Evolutionary conservation across 64 coral and sea anemone species (phyloP).

Genomic region (Montipora sp.): DNA sequence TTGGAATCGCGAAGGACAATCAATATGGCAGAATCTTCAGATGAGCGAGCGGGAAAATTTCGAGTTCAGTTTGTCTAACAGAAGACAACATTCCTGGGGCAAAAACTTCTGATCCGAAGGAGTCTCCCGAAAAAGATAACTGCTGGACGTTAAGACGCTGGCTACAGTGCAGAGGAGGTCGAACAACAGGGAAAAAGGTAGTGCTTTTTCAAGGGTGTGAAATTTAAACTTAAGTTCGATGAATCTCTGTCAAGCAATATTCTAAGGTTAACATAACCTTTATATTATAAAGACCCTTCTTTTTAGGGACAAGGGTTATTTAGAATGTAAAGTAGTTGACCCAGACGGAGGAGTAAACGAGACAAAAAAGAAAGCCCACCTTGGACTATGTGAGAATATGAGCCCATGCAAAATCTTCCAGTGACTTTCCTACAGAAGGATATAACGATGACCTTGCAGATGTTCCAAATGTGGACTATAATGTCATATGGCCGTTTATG

Average conservation of each 20-base stretch:
- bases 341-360: no score
- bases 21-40: background rate
- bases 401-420: no score
- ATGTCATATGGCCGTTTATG: slow-evolving; percentile 54
- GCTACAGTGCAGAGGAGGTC: slow-evolving; percentile 37
- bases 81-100: background rate
- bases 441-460: slow-evolving; percentile 47
- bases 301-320: no score
- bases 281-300: no score
- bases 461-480: slow-evolving; percentile 49
- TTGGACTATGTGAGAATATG: no score
- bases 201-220: slow-evolving; percentile 12
- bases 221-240: background rate
- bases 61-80: background rate
- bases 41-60: background rate
- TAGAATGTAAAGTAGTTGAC: no score
- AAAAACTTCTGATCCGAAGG: background rate
- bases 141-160: slow-evolving; percentile 28
- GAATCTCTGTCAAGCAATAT: background rate
- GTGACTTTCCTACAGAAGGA: background rate
- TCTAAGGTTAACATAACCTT: no score
- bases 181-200: slow-evolving; percentile 38
- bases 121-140: slow-evolving; percentile 48
- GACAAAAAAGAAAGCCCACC: no score
- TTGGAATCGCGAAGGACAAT: background rate